These are phyloP conservation scores for Astyanax mexicanus DNA, from an alignment of 2,797 vertebrate species.

Conservation along the genomic window DNA sequence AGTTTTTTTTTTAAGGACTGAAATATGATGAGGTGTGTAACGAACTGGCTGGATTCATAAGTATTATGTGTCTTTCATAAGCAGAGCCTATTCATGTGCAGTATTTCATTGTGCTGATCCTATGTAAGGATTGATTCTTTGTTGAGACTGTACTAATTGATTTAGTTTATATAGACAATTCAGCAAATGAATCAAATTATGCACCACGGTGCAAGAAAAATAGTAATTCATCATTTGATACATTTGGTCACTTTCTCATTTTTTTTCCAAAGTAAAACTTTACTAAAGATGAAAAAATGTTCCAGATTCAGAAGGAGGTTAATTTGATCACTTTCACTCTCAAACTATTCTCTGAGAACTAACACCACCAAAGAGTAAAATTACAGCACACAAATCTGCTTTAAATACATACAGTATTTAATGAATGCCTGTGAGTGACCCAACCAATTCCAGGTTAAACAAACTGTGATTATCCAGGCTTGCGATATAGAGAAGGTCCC, in stretches of 20 bases:
- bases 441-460: conserved; percentile 19
- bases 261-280: no score
- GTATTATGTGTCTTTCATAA: conserved; percentile 32
- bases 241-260: no score
- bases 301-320: no score
- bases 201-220: no score
- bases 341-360: no score
- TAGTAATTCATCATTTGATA: no score
- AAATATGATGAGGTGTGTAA: conserved; percentile 39
- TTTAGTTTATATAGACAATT: conserved; percentile 16
- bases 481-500: conserved; percentile 2
- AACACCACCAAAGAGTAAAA: no score
- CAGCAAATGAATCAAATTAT: no score
- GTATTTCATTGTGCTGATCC: conserved; percentile 37
- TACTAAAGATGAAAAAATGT: no score
- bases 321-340: no score
- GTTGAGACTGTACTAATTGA: conserved; percentile 10
- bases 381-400: no score
- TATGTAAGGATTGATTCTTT: conserved; percentile 17
- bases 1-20: conserved; percentile 30
- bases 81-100: neutral
- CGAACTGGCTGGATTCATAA: conserved; percentile 28
- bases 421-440: conserved; percentile 3
- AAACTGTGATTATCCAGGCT: conserved; percentile 28
- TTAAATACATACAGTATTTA: no score